These are phyloP conservation scores for Perca flavescens DNA, from an alignment of 2,113 vertebrate genomes.

Conservation along the genomic window DNA sequence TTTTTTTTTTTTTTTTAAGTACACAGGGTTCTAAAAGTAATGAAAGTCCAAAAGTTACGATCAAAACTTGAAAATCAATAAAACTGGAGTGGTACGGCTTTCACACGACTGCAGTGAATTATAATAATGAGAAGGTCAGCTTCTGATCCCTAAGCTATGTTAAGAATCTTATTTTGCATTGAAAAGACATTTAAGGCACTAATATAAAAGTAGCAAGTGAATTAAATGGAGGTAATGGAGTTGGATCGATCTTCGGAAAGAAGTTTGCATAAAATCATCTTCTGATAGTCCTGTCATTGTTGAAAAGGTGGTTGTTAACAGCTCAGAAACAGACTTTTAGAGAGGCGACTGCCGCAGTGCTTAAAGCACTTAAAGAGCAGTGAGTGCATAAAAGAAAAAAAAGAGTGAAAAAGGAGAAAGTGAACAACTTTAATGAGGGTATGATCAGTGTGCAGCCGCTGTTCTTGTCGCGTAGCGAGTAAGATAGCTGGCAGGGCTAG, in stretches of 20 bases:
- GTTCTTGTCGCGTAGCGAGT: constrained; percentile 43
- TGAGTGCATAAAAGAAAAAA: constrained; percentile 53
- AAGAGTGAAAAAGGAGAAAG: constrained; percentile 59
- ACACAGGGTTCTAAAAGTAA: neutral
- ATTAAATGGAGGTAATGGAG: constrained; percentile 68
- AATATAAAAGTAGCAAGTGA: constrained; percentile 52
- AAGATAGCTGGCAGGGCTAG: constrained; percentile 37
- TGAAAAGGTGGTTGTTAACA: constrained; percentile 68
- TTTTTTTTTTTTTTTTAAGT: neutral
- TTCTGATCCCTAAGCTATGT: constrained; percentile 72
- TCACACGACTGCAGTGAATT: constrained; percentile 28
- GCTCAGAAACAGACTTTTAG: constrained; percentile 56
- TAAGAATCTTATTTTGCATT: constrained; percentile 67
- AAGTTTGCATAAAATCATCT: constrained; percentile 64
- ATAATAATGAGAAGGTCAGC: constrained; percentile 48
- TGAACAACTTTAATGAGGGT: constrained; percentile 72
- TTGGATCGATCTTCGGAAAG: constrained; percentile 49
- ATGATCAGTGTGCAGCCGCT: constrained; percentile 68
- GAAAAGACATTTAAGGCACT: constrained; percentile 54
- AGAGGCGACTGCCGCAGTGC: constrained; percentile 31
- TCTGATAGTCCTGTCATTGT: constrained; percentile 60
- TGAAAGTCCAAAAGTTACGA: constrained; percentile 13
- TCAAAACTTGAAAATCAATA: constrained; percentile 16
- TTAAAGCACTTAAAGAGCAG: constrained; percentile 64
- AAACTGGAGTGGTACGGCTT: constrained; percentile 3